Conservation (phyloP, 2,113 vertebrate genomes). For the Fukomys damarensis region DNA sequence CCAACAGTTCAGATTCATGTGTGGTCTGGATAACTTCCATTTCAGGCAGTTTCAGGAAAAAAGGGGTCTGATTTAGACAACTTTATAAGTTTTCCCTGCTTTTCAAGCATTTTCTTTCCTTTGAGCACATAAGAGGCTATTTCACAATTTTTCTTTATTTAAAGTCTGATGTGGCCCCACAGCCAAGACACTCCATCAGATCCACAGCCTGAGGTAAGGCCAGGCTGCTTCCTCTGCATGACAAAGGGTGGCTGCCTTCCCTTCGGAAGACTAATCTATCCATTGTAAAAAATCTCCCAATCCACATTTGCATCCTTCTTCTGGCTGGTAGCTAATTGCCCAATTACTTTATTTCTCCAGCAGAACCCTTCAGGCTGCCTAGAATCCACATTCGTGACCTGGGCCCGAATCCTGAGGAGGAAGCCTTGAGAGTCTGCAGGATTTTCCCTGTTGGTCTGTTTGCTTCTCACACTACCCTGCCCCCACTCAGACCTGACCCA, state of each 20-base stretch:
- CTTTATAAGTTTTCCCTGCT: not conserved
- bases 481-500: not conserved
- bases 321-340: conserved; percentile 66
- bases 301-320: conserved; percentile 71
- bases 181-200: not conserved
- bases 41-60: no score
- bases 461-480: not conserved
- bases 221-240: not conserved
- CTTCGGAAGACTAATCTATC: not conserved
- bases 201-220: not conserved
- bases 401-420: not conserved
- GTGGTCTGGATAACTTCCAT: no score
- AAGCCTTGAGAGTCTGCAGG: conserved; percentile 15
- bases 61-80: not conserved
- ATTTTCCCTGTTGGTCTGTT: conserved; percentile 41
- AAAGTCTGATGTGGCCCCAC: not conserved
- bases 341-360: conserved; percentile 76
- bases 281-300: conserved; percentile 55
- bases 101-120: not conserved
- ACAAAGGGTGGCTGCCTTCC: conserved; percentile 63
- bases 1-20: not conserved
- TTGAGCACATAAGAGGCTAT: not conserved
- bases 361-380: conserved; percentile 2
- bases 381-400: conserved; percentile 77
- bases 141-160: not conserved